Evolutionary conservation across 2,797 vertebrate genomes (phyloP).

Genomic region (Hoplostethus atlanticus): DNA sequence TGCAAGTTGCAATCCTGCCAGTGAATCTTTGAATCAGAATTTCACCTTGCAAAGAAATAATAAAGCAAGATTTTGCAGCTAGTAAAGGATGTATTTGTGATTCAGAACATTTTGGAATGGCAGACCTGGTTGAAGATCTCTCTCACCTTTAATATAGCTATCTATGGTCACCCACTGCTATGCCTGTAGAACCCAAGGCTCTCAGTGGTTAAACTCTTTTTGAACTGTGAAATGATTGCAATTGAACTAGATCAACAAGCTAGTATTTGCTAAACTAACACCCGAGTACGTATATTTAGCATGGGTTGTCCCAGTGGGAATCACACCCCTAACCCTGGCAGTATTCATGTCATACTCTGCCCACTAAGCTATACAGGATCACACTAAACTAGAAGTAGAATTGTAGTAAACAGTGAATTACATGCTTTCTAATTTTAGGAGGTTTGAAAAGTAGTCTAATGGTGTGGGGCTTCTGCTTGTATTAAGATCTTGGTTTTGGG

Average conservation of each 20-base stretch:
- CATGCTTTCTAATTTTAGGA: background rate
- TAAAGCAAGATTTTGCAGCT: background rate
- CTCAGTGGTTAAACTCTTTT: background rate
- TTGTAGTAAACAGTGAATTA: background rate
- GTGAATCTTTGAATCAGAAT: slow-evolving; percentile 51
- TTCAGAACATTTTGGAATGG: background rate
- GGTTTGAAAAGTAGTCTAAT: slow-evolving; percentile 35
- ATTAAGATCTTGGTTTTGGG: slow-evolving; percentile 37
- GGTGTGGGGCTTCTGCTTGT: slow-evolving; percentile 11
- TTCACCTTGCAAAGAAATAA: slow-evolving; percentile 47
- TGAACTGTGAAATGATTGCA: background rate
- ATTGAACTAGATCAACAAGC: background rate
- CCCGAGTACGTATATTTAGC: background rate
- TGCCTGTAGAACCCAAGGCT: no score
- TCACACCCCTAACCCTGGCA: background rate
- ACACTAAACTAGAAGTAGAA: background rate
- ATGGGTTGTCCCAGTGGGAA: background rate
- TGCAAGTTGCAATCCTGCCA: slow-evolving; percentile 44
- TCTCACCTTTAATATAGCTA: background rate
- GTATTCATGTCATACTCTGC: background rate
- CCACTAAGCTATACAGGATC: no score
- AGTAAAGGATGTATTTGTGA: no score
- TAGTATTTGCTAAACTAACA: background rate
- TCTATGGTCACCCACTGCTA: background rate
- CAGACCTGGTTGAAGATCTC: background rate